Conservation (phyloP, 2,888 invertebrate species). For the Caenorhabditis sulstoni region DNA sequence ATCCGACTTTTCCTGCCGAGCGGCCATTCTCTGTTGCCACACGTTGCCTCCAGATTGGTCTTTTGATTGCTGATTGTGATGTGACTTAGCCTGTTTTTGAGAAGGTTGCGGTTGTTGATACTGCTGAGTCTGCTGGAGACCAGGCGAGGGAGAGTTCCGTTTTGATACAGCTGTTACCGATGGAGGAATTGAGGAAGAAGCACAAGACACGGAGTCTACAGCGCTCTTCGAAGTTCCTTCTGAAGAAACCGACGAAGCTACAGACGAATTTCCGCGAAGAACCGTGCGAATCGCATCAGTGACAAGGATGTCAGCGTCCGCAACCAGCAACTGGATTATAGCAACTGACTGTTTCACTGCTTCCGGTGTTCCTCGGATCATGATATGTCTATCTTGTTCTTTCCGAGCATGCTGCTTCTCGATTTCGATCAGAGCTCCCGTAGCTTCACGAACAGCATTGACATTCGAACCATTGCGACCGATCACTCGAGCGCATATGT, state of each 20-base stretch:
- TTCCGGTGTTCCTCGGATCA: slow-evolving; percentile 85
- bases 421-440: slow-evolving; percentile 94
- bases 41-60: slow-evolving; percentile 83
- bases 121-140: background rate
- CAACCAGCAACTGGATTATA: slow-evolving; percentile 92
- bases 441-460: slow-evolving; percentile 95
- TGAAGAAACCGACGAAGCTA: slow-evolving; percentile 62
- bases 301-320: slow-evolving; percentile 89
- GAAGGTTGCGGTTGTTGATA: background rate
- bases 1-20: slow-evolving; percentile 83
- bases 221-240: slow-evolving; percentile 46
- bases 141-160: too few relatives aligned
- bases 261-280: slow-evolving; percentile 55
- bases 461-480: slow-evolving; percentile 97
- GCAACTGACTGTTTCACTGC: slow-evolving; percentile 86
- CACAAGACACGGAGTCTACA: slow-evolving; percentile 16
- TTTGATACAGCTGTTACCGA: too few relatives aligned
- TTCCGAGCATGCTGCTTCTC: slow-evolving; percentile 91
- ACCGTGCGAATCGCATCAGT: slow-evolving; percentile 69
- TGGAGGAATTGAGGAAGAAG: slow-evolving; percentile 58
- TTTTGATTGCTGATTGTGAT: slow-evolving; percentile 87
- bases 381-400: slow-evolving; percentile 91
- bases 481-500: slow-evolving; percentile 96
- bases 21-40: slow-evolving; percentile 85
- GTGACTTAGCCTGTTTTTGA: slow-evolving; percentile 79